Base-by-base conservation (phyloP, 1,140 invertebrate species). In the Pseudoatta argentina region DNA sequence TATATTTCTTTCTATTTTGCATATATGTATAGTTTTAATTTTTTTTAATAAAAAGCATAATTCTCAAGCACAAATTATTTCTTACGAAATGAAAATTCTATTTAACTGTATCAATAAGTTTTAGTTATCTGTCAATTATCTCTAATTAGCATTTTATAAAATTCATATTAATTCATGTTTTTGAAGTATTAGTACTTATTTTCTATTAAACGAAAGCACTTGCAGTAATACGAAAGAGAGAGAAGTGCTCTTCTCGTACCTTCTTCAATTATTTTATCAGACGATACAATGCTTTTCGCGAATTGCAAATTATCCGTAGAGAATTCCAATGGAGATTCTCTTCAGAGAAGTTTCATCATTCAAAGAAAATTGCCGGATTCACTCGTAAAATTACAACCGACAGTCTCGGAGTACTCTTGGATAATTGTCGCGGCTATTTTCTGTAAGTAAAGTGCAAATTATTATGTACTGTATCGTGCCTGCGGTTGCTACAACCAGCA, bases 401-500 rank as follows among this genome's bases (percentile, higher is more conserved):
- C 24, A 39, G 39, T 5, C 67, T 59, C 55, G 39, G 39, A 61
- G 24, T n/a, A 24, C 14, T 30, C 24, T 83, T 24, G 24, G 18
- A 14, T 61, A 83, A 83, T 83, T 75, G 24, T 83, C 55, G 7
- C 14, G 34, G 16, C 39, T 61, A 34, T 63, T 55, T 44, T 27
- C 4, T 14, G 69, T 51, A 34, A 83, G 69, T 34, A 83, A 63
- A 83, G 55, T 63, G 79, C 34, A 81, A 83, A 83, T 83, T 83
- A 73, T 83, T 73, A 61, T 75, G n/a, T 53, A 14, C 39, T 48
- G 8, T 39, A 21, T 10, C 27, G 44, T 24, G 48, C 27, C n/a
- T 12, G 67, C 39, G 79, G 24, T 48, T 48, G 78, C 34, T 72
- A 21, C 24, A 48, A 39, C 34, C 18, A 12, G 27, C 55, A 59